Evolutionary conservation across 1,140 invertebrate genomes (phyloP).

Genomic region (Drosophila parabipectinata): DNA sequence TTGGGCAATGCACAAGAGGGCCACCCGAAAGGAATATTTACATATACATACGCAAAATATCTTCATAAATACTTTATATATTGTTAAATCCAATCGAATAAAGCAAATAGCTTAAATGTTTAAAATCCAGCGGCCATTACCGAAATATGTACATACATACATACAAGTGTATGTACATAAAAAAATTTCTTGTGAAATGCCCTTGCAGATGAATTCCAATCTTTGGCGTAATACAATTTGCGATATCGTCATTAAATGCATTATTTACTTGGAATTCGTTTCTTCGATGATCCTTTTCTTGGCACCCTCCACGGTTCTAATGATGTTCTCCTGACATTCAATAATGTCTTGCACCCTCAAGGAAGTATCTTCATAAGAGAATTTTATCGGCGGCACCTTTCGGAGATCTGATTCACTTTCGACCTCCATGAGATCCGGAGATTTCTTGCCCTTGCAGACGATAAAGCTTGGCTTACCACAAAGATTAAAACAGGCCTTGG

Average conservation of each 20-base stretch:
- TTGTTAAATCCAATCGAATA: too few relatives aligned
- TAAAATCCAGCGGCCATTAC: too few relatives aligned
- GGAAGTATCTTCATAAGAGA: not conserved
- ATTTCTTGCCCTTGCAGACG: not conserved
- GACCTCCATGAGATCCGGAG: not conserved
- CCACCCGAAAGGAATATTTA: too few relatives aligned
- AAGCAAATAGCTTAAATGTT: too few relatives aligned
- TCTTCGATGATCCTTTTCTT: not conserved
- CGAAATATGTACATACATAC: too few relatives aligned
- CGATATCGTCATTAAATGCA: not conserved
- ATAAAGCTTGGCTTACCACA: conserved; percentile 15
- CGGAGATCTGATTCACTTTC: conserved; percentile 1
- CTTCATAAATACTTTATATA: too few relatives aligned
- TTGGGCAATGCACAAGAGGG: not conserved
- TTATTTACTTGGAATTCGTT: not conserved
- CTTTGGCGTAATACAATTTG: too few relatives aligned
- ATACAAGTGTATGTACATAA: too few relatives aligned
- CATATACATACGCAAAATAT: too few relatives aligned
- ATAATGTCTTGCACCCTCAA: conserved; percentile 3
- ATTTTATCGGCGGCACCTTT: not conserved
- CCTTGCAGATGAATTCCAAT: too few relatives aligned
- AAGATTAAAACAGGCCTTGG: not conserved
- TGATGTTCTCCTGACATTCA: conserved; percentile 7
- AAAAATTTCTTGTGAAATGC: too few relatives aligned
- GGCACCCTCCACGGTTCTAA: not conserved